phyloP scores from a whole-genome alignment of 2,888 invertebrate genomes.

The Pogonocherus hispidulus region DNA sequence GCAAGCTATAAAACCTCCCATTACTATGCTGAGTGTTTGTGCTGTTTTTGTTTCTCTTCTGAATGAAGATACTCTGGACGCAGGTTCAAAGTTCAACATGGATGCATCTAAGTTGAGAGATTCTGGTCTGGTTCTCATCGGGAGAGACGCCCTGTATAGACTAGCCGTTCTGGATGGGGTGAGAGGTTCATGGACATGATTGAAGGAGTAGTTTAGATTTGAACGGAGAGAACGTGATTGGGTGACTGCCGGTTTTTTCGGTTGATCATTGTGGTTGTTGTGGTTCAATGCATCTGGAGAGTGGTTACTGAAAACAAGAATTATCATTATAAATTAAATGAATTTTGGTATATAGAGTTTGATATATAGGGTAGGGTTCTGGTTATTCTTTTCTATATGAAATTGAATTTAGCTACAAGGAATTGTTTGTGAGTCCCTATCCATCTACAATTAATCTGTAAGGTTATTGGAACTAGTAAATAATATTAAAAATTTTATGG shows the following conservation, averaged over 20 bases:
- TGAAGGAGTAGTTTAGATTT: conserved; percentile 63
- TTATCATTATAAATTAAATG: not conserved
- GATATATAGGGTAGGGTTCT: too few species aligned
- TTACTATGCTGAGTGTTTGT: conserved; percentile 87
- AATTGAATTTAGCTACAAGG: too few species aligned
- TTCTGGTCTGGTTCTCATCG: conserved; percentile 67
- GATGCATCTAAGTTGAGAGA: conserved; percentile 72
- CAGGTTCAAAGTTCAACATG: conserved; percentile 70
- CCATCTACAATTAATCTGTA: too few species aligned
- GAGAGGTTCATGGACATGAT: conserved; percentile 56
- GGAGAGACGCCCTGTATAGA: conserved; percentile 57
- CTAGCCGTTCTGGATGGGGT: conserved; percentile 61
- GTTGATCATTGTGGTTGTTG: conserved; percentile 51
- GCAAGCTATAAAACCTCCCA: conserved; percentile 89
- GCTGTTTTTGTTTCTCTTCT: conserved; percentile 90
- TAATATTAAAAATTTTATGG: too few species aligned
- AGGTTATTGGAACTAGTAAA: too few species aligned
- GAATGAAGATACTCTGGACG: conserved; percentile 75
- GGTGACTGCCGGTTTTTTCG: conserved; percentile 50
- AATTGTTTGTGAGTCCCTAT: too few species aligned
- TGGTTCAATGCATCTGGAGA: conserved; percentile 53
- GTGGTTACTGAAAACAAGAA: conserved; percentile 52
- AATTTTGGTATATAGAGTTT: too few species aligned
- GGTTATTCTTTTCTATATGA: too few species aligned
- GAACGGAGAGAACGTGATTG: conserved; percentile 61